Evolutionary conservation across 1,140 invertebrate species (phyloP).

Genomic region (Geopemphigus sp.): DNA sequence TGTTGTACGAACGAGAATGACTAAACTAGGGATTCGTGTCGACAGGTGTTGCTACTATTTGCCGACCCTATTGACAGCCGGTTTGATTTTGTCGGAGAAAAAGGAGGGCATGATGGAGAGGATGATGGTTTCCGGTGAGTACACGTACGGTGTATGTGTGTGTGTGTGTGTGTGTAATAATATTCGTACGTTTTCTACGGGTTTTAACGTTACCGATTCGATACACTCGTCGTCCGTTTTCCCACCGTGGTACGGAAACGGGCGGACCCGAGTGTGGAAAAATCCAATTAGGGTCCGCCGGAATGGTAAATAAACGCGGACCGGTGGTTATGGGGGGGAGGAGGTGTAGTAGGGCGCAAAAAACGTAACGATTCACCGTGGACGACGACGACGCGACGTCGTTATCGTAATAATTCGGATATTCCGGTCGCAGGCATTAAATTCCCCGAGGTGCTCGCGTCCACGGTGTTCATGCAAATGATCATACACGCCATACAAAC

Average conservation of each 20-base stretch:
- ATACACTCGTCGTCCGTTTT: too few species aligned
- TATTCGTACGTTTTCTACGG: too few species aligned
- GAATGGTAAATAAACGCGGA: slow-evolving; percentile 23
- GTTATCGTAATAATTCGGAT: not conserved
- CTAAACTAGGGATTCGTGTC: slow-evolving; percentile 14
- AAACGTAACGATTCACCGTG: too few species aligned
- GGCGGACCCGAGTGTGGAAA: not conserved
- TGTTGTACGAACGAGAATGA: not conserved
- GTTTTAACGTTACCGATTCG: too few species aligned
- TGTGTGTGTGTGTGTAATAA: too few species aligned
- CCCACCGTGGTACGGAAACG: not conserved
- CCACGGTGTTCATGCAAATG: slow-evolving; percentile 82
- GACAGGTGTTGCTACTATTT: slow-evolving; percentile 54
- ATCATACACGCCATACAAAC: slow-evolving; percentile 81
- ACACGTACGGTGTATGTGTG: too few species aligned
- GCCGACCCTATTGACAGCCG: slow-evolving; percentile 54
- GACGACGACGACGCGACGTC: too few species aligned
- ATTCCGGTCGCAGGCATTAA: slow-evolving; percentile 72
- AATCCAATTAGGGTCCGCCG: slow-evolving; percentile 17
- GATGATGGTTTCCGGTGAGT: slow-evolving; percentile 54
- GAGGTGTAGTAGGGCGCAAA: too few species aligned
- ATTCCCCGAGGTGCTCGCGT: slow-evolving; percentile 76
- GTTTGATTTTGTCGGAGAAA: slow-evolving; percentile 54
- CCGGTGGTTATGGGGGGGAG: too few species aligned
- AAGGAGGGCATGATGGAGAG: slow-evolving; percentile 54